Percentiles rank a stretch among this genome's conserved stretches.
phyloP scores from a whole-genome alignment of 2,888 invertebrate species.

The Euclidia mi region DNA sequence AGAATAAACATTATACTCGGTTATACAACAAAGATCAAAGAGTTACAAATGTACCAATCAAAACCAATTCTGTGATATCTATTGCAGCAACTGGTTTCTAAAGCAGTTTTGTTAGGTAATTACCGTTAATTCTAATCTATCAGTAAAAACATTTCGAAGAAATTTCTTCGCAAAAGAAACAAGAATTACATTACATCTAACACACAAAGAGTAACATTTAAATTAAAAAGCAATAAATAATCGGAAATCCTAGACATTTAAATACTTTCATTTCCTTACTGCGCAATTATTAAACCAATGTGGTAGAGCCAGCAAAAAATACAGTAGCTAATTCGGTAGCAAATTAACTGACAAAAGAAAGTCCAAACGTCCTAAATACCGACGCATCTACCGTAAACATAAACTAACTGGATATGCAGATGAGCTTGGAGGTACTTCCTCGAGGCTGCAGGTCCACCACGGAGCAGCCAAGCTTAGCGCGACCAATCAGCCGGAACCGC shows the following conservation, averaged over 20 bases:
- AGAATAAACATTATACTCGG: too few relatives aligned
- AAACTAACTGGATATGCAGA: slow-evolving; percentile 69
- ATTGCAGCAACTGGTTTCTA: slow-evolving; percentile 8
- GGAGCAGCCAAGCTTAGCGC: slow-evolving; percentile 56
- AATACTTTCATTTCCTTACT: slow-evolving; percentile 26
- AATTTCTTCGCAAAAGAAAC: slow-evolving; percentile 14
- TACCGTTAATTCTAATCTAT: slow-evolving; percentile 9
- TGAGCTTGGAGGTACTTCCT: slow-evolving; percentile 59
- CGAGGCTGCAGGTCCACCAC: slow-evolving; percentile 65
- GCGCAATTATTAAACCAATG: slow-evolving; percentile 16
- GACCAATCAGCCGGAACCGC: slow-evolving; percentile 73
- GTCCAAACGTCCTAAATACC: slow-evolving; percentile 69
- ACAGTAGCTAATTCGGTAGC: slow-evolving; percentile 37
- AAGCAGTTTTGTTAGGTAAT: slow-evolving; percentile 1
- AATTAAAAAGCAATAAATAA: slow-evolving; percentile 17
- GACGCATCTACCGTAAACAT: slow-evolving; percentile 64
- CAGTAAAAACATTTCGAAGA: background rate
- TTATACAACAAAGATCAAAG: background rate
- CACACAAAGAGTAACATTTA: slow-evolving; percentile 4
- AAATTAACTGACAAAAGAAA: slow-evolving; percentile 55
- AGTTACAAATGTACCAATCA: too few relatives aligned
- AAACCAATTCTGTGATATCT: too few relatives aligned
- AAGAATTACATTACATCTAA: slow-evolving; percentile 7
- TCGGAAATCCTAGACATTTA: slow-evolving; percentile 21
- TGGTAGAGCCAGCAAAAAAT: slow-evolving; percentile 11